Percentiles rank a stretch among this genome's conserved stretches.
Evolutionary conservation across 1,140 invertebrate species (phyloP).

Genomic region (Elymnias hypermnestra): DNA sequence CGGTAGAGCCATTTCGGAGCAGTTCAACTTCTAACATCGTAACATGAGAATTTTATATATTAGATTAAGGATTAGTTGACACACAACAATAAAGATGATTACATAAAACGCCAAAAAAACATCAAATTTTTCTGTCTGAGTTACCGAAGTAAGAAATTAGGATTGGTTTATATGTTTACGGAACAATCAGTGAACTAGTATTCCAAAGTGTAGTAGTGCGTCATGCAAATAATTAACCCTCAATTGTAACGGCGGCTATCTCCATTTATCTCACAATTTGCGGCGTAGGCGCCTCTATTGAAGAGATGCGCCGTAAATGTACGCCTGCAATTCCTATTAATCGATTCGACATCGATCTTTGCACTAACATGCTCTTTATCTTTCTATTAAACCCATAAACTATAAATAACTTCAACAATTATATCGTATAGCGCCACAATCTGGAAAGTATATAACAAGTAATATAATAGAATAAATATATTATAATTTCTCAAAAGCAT

Average conservation of each 20-base stretch:
- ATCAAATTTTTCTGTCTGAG: no score
- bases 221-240: slow-evolving; percentile 67
- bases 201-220: slow-evolving; percentile 33
- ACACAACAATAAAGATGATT: no score
- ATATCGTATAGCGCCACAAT: slow-evolving; percentile 43
- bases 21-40: no score
- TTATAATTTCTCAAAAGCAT: no score
- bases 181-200: slow-evolving; percentile 40
- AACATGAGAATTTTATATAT: no score
- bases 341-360: slow-evolving; percentile 72
- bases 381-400: slow-evolving; percentile 58
- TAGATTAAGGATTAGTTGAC: no score
- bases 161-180: slow-evolving; percentile 29
- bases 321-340: slow-evolving; percentile 63
- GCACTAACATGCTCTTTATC: slow-evolving; percentile 59
- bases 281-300: slow-evolving; percentile 67
- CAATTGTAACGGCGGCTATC: slow-evolving; percentile 59
- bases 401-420: no score
- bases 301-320: slow-evolving; percentile 34
- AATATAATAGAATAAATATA: no score
- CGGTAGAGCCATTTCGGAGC: no score
- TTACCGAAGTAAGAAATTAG: slow-evolving; percentile 4
- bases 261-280: slow-evolving; percentile 68
- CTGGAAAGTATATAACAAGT: no score
- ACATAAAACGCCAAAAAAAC: no score